Conservation (phyloP, 2,797 vertebrate species). For the Channa striata region DNA sequence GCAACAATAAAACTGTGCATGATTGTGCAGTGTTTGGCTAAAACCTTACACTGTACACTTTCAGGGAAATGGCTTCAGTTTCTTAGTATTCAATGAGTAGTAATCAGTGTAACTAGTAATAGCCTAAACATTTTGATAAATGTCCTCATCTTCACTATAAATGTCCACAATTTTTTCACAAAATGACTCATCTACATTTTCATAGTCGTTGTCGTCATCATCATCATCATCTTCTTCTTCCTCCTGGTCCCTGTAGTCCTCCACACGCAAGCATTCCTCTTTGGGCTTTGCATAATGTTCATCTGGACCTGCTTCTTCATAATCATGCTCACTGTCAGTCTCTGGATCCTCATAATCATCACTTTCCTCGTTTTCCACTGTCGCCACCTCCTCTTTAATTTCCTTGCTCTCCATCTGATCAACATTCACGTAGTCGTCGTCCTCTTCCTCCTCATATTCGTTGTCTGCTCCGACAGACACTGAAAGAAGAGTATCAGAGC, state of each 20-base stretch:
- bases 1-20: no score
- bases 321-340: background rate
- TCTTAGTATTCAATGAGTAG: no score
- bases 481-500: no score
- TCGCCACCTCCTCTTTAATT: background rate
- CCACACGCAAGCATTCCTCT: background rate
- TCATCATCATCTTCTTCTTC: background rate
- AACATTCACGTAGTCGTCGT: background rate
- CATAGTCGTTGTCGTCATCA: conserved; percentile 14
- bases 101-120: background rate
- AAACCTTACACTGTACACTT: no score
- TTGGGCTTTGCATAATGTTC: no score
- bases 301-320: background rate
- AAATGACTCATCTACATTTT: background rate
- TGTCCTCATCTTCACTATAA: background rate
- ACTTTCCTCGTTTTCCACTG: background rate
- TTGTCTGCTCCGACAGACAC: no score
- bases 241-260: background rate
- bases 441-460: no score
- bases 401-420: background rate
- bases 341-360: background rate
- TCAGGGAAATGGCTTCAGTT: no score
- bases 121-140: background rate
- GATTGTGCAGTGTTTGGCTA: no score
- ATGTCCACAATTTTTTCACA: background rate